Base-by-base conservation (phyloP, 23 tunicate genomes). In the Ciona savignyi region DNA sequence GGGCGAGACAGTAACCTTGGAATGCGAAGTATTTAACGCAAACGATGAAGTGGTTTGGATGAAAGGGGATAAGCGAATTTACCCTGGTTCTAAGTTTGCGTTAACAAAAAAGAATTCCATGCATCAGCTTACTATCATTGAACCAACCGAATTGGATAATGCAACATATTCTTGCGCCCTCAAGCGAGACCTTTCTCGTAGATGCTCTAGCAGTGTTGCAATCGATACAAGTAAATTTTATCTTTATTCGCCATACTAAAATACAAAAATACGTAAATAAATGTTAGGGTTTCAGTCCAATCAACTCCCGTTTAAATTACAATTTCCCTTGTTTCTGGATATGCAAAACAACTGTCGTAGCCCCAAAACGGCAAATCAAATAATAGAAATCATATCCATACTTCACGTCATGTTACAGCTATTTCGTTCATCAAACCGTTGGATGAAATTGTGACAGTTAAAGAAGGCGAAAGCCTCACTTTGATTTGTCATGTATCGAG, bases 161-260 rank as follows among this genome's bases (percentile, higher is more conserved):
- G 91, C 88, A 1, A 80, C 60, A 27, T 92, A 92, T 51, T 72
- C 88, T n/a, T 92, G 98, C 76, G 83, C 83, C 4, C 75, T 88
- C 70, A 82, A 82, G 65, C 65, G 68, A 24, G 70, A 82, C 60
- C 83, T 42, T 27, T 21, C 33, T 6, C 66, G 80, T 0, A 69
- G 70, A 28, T 63, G 86, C n/a, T 70, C 87, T 22, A 48, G 86
- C 2, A 32, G 29, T 19, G 22, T 88, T n/a, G 67, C 72, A 33
- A 73, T 88, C 32, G 96, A 88, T 67, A 51, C 96, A 88, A 88
- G 96, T 88, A 88, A 32, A 79, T 28, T 28, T 51, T 2, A 70
- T 23, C 2, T 24, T 34, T 28, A 2, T 2, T 2, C 25, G 1
- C 25, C 4, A 27, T 2, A 3, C 65, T 2, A 2, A 23, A 2